Conservation (phyloP, 1,140 invertebrate species). For the Polypedilum pembai region DNA sequence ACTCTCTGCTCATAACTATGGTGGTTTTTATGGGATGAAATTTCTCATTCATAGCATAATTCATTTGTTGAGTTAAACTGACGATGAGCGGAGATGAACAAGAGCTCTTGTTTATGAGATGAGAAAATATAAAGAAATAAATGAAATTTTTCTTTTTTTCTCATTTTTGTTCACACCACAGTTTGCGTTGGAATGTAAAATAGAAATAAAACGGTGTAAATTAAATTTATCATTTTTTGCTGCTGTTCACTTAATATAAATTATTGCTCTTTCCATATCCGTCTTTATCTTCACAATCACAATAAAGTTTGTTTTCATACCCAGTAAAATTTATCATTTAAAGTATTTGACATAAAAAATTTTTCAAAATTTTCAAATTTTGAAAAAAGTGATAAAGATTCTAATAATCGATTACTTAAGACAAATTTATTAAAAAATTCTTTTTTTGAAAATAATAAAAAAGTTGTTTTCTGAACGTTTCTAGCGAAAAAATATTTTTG, state of each 20-base stretch:
- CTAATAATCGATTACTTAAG: too few species aligned
- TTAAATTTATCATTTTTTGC: constrained; percentile 4
- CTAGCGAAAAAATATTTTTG: too few species aligned
- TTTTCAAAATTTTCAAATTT: too few species aligned
- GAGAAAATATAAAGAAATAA: neutral
- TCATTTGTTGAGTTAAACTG: neutral
- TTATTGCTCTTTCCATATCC: neutral
- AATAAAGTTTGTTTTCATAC: too few species aligned
- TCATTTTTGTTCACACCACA: neutral
- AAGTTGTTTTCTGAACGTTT: too few species aligned
- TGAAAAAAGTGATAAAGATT: too few species aligned
- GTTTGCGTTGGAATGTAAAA: neutral
- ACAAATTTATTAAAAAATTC: too few species aligned
- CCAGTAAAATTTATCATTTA: too few species aligned
- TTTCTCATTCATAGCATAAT: constrained; percentile 12
- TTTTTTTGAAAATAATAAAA: too few species aligned
- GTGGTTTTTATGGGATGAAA: neutral
- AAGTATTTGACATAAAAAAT: too few species aligned
- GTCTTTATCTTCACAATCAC: neutral
- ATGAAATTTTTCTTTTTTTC: neutral
- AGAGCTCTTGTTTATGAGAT: neutral
- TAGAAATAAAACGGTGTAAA: constrained; percentile 5
- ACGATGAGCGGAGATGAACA: too few species aligned
- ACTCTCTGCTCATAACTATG: neutral
- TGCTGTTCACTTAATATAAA: neutral